These are phyloP conservation scores for Pipistrellus pipistrellus DNA, from an alignment of 2,797 vertebrate species.

Conservation along the genomic window DNA sequence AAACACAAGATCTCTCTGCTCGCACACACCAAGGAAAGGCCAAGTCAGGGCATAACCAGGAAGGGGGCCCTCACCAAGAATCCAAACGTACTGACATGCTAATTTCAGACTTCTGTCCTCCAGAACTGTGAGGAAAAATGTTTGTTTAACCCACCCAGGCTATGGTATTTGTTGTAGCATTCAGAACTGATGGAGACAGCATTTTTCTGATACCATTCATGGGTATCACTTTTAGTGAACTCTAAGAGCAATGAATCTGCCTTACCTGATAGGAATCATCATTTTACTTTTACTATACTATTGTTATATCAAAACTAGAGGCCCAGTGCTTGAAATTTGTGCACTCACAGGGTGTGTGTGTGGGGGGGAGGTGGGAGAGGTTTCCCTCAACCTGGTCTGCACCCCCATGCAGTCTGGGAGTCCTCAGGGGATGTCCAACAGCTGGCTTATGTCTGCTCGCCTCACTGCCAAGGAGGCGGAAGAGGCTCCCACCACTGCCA, in stretches of 20 bases:
- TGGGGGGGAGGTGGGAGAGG: too few relatives aligned
- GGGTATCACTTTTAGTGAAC: background rate
- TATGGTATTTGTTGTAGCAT: background rate
- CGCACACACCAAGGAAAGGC: background rate
- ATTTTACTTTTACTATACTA: conserved; percentile 23
- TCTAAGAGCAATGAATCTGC: background rate
- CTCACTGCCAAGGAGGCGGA: accelerated
- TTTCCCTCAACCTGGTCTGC: too few relatives aligned
- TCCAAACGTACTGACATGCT: background rate
- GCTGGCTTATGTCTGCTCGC: too few relatives aligned
- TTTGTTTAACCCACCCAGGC: background rate
- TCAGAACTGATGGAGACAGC: background rate
- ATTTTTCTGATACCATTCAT: conserved; percentile 21
- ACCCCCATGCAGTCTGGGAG: too few relatives aligned
- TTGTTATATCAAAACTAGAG: background rate
- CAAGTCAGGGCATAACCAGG: background rate
- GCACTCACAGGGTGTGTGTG: too few relatives aligned
- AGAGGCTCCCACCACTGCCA: too few relatives aligned
- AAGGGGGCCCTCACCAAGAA: background rate
- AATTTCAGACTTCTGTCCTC: background rate
- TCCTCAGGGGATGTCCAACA: too few relatives aligned
- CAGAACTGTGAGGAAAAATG: background rate
- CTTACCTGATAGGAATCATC: background rate
- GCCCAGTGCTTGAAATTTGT: too few relatives aligned
- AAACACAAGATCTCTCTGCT: background rate